Conservation (phyloP, 2,113 vertebrate genomes). For the Herpailurus yagouaroundi region DNA sequence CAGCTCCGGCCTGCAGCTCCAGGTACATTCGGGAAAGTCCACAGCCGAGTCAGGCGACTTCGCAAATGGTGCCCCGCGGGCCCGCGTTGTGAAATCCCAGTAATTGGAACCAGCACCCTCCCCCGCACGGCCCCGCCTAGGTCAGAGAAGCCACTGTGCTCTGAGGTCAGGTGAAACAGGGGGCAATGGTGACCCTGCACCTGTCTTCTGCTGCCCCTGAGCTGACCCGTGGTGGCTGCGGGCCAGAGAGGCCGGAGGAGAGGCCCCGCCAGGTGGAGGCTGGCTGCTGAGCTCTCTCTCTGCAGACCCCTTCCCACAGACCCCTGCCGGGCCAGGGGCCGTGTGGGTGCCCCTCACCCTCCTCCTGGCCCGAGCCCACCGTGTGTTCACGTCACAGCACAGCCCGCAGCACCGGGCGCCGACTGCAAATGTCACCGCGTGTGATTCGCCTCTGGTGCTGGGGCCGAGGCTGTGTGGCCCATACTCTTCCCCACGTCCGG, state of each 20-base stretch:
- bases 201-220: not conserved
- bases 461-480: not conserved
- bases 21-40: not conserved
- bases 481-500: accelerated
- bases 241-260: accelerated
- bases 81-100: not conserved
- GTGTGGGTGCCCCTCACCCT: not conserved
- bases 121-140: not conserved
- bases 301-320: not conserved
- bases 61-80: not conserved
- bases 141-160: not conserved
- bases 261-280: accelerated
- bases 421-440: accelerated
- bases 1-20: not conserved
- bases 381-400: accelerated
- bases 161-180: not conserved
- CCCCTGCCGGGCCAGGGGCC: not conserved
- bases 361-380: not conserved
- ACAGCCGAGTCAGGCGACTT: not conserved
- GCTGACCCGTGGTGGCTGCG: accelerated
- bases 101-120: not conserved
- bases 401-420: accelerated
- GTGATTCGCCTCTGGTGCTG: accelerated
- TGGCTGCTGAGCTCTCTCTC: too few species aligned
- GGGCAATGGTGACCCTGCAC: not conserved